phyloP scores from a whole-genome alignment of 2,888 invertebrate species.

The Panorpa germanica region DNA sequence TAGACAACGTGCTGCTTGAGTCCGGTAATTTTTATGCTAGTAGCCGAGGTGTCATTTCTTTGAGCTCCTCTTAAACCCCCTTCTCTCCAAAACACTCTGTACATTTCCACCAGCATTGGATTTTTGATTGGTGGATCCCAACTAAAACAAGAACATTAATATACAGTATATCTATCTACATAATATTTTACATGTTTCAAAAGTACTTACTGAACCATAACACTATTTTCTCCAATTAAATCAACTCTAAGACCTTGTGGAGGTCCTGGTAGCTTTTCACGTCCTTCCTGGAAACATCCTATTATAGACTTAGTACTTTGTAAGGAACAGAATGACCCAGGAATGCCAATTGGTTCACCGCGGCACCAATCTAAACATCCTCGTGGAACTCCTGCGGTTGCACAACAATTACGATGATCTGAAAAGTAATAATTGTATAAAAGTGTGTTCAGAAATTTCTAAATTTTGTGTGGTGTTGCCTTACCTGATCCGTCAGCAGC shows the following conservation, averaged over 20 bases:
- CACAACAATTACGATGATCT: conserved; percentile 72
- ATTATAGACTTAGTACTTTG: conserved; percentile 57
- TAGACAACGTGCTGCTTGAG: conserved; percentile 55
- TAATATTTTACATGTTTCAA: neutral
- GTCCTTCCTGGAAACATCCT: conserved; percentile 63
- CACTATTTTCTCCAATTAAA: conserved; percentile 34
- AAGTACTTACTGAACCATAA: conserved; percentile 26
- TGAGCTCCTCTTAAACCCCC: conserved; percentile 37
- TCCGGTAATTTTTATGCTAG: conserved; percentile 46
- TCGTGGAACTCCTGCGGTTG: conserved; percentile 58
- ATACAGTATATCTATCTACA: neutral
- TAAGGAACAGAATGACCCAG: conserved; percentile 45
- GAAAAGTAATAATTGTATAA: conserved; percentile 22
- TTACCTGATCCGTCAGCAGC: conserved; percentile 57
- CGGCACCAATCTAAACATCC: conserved; percentile 72
- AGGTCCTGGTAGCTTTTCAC: conserved; percentile 62
- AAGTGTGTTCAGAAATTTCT: conserved; percentile 1
- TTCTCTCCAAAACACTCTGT: conserved; percentile 65
- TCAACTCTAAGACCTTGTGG: conserved; percentile 43
- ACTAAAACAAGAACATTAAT: conserved; percentile 18
- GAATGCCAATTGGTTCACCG: conserved; percentile 46
- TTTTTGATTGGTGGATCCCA: conserved; percentile 73
- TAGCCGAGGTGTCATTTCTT: conserved; percentile 55
- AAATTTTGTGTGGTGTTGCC: neutral
- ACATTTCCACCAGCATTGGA: conserved; percentile 63